phyloP scores from a whole-genome alignment of 2,888 invertebrate genomes.

The Drepanosiphum platanoidis region DNA sequence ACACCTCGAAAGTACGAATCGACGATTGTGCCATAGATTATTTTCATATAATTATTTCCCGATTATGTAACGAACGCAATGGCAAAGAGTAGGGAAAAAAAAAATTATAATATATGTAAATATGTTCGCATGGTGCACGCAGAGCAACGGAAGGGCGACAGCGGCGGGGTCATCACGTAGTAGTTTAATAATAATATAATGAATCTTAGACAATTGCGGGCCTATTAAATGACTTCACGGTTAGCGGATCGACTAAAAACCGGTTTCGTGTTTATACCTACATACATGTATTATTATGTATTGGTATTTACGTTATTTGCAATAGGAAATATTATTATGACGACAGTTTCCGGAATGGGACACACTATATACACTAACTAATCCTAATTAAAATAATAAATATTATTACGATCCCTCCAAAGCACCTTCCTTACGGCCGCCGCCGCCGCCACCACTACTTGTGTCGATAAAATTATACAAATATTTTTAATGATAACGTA shows the following conservation, averaged over 20 bases:
- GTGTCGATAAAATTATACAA: no score
- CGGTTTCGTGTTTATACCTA: background rate
- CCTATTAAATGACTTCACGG: conserved; percentile 27
- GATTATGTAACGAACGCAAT: background rate
- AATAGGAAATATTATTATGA: background rate
- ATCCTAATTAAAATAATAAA: no score
- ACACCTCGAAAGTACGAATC: background rate
- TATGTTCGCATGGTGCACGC: background rate
- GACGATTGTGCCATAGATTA: background rate
- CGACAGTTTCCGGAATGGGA: conserved; percentile 2
- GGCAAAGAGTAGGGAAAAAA: background rate
- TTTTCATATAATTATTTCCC: background rate
- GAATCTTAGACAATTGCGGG: background rate
- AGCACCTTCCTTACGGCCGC: no score
- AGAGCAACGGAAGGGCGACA: background rate
- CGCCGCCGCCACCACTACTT: no score
- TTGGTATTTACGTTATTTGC: no score
- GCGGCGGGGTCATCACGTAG: background rate
- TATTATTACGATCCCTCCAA: no score
- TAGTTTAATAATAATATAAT: no score
- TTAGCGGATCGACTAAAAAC: background rate
- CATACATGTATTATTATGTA: background rate
- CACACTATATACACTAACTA: no score
- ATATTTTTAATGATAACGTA: no score
- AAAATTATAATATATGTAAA: background rate